A percentile compares a stretch with the other conserved stretches of the same genome.
Evolutionary conservation across 1,140 invertebrate genomes (phyloP).

Genomic region (Pinna nobilis): DNA sequence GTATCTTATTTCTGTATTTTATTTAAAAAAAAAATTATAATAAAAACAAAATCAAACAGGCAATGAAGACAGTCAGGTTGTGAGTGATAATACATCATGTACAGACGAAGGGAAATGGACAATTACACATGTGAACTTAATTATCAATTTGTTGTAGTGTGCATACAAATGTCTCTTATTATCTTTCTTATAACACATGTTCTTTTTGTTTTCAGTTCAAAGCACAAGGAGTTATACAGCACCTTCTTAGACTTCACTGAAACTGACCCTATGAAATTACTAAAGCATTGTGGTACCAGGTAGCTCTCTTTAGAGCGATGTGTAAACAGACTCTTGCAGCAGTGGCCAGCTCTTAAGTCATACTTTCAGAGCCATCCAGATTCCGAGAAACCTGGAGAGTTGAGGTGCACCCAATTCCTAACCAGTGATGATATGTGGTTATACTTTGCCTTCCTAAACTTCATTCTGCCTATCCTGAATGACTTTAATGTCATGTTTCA

Average conservation of each 20-base stretch:
- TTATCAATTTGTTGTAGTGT: too few species aligned
- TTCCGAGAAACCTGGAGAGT: slow-evolving; percentile 25
- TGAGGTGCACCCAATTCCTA: not conserved
- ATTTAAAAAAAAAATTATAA: not conserved
- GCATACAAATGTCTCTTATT: not conserved
- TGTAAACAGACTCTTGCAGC: slow-evolving; percentile 30
- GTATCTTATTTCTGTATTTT: slow-evolving; percentile 8
- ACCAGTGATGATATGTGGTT: slow-evolving; percentile 10
- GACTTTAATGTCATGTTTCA: slow-evolving; percentile 42
- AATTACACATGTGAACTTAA: too few species aligned
- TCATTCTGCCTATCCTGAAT: slow-evolving; percentile 29
- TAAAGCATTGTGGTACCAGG: slow-evolving; percentile 47
- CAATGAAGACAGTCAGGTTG: too few species aligned
- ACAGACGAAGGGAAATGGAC: too few species aligned
- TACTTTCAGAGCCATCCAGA: slow-evolving; percentile 27
- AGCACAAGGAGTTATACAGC: slow-evolving; percentile 18
- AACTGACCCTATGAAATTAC: slow-evolving; percentile 40
- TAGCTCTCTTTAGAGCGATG: slow-evolving; percentile 42
- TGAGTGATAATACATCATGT: too few species aligned
- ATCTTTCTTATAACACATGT: not conserved
- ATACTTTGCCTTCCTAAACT: slow-evolving; percentile 30
- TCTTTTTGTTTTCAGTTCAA: slow-evolving; percentile 3
- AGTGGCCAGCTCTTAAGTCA: slow-evolving; percentile 31
- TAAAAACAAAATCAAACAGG: not conserved
- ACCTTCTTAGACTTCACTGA: slow-evolving; percentile 37